phyloP scores from a whole-genome alignment of 2,797 vertebrate genomes.

The Manis javanica region DNA sequence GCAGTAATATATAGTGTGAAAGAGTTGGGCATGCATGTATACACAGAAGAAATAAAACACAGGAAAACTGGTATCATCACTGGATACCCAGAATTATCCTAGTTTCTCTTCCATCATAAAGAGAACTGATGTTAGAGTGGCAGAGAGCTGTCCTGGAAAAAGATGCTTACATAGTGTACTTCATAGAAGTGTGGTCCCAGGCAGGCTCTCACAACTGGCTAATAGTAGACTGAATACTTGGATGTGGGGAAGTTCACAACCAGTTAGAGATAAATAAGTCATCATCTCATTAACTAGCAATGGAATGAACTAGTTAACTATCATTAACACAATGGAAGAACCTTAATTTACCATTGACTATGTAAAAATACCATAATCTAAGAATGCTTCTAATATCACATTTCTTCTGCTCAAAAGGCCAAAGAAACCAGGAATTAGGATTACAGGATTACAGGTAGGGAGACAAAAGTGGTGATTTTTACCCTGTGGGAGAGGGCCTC shows the following conservation, averaged over 20 bases:
- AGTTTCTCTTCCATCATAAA: background rate
- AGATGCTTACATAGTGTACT: background rate
- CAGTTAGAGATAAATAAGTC: slow-evolving; percentile 20
- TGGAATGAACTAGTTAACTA: too few relatives aligned
- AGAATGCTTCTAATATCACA: background rate
- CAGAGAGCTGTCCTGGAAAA: background rate
- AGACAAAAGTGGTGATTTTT: background rate
- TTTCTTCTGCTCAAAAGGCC: background rate
- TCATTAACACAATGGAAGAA: background rate
- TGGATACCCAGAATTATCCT: background rate
- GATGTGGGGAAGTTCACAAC: background rate
- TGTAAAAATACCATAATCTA: slow-evolving; percentile 8
- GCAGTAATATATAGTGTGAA: background rate
- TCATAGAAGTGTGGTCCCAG: background rate
- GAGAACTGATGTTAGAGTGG: background rate
- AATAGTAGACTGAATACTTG: background rate
- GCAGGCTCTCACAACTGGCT: background rate
- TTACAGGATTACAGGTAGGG: background rate
- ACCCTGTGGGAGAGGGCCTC: background rate
- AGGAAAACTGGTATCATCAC: background rate
- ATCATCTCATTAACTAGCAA: slow-evolving; percentile 7
- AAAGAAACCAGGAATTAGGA: background rate
- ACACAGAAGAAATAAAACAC: background rate
- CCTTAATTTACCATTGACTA: background rate
- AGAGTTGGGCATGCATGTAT: background rate